Base-by-base conservation (phyloP, 2,113 vertebrate species). In the Lepisosteus oculatus region DNA sequence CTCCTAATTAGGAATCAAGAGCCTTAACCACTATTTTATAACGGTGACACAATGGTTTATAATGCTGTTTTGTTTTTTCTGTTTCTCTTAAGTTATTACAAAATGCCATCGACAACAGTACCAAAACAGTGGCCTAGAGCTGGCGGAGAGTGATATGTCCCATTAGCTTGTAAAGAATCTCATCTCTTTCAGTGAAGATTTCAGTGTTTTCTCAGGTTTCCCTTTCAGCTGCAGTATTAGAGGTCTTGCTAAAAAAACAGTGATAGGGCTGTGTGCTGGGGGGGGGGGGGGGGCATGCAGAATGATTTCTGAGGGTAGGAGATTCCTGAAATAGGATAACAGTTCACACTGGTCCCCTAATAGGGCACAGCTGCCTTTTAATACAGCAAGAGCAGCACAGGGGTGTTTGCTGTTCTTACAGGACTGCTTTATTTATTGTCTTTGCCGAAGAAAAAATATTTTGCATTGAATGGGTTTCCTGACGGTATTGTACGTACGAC, bases 341-440 rank as follows among this genome's bases (percentile, higher is more conserved):
- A 80, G 78, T 84, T 88, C 85, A 85, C 86, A 89, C 81, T 87
- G 80, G 72, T 73, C 69, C 78, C 83, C 84, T 87, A 90, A 89
- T 86, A 84, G 85, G 79, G 88, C 80, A 82, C 87, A 86, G 83
- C 85, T 88, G 86, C 82, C 76, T 7, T 42, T 70, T 80, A 85
- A 86, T 81, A 82, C 81, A 81, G 77, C 82, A 67, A 68, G n/a
- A 78, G 72, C 75, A 75, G 64, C 67, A 77, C 57, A 69, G 62
- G 67, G 75, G 67, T 81, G 75, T 86, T 89, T 87, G 85, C 77
- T 80, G 86, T 86, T 85, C 80, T 85, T 82, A 41, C 61, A 69
- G 78, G 83, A 76, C 55, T 80, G 45, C 74, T 74, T 72, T 87
- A 81, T 89, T 89, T 89, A 85, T 87, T 89, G 81, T 85, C 74